Conservation (phyloP, 2,888 invertebrate genomes). For the Scaeva pyrastri region DNA sequence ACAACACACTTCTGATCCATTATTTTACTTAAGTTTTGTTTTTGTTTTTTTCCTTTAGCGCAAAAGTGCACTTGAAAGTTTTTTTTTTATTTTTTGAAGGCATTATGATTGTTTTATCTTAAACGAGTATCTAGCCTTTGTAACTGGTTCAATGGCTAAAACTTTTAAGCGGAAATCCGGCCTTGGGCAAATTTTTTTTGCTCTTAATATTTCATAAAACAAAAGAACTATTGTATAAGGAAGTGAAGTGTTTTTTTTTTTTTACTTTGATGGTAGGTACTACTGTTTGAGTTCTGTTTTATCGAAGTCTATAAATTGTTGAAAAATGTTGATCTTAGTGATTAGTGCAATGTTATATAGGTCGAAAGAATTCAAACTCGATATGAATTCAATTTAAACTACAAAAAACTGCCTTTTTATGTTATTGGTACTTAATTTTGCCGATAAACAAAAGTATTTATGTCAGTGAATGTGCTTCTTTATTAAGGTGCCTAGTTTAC, state of each 20-base stretch:
- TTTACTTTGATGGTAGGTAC: background rate
- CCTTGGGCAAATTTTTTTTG: background rate
- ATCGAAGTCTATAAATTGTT: too few relatives aligned
- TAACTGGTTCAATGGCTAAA: background rate
- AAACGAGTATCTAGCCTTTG: background rate
- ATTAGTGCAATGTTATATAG: background rate
- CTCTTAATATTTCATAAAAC: background rate
- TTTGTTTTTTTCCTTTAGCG: background rate
- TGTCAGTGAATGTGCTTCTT: constrained; percentile 2
- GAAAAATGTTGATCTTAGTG: too few relatives aligned
- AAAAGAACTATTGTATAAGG: too few relatives aligned
- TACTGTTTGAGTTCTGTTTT: too few relatives aligned
- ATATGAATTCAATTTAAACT: background rate
- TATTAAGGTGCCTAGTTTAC: background rate
- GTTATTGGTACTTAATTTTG: background rate
- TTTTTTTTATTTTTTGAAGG: background rate
- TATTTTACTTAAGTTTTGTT: background rate
- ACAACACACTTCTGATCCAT: constrained; percentile 1
- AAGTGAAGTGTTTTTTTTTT: background rate
- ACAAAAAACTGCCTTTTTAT: background rate
- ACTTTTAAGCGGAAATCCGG: background rate
- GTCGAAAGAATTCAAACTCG: background rate
- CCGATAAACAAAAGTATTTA: constrained; percentile 2
- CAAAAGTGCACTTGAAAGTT: constrained; percentile 6
- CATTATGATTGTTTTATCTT: background rate